These are phyloP conservation scores for Stigmatopora argus DNA, from an alignment of 2,113 vertebrate genomes.

Conservation along the genomic window DNA sequence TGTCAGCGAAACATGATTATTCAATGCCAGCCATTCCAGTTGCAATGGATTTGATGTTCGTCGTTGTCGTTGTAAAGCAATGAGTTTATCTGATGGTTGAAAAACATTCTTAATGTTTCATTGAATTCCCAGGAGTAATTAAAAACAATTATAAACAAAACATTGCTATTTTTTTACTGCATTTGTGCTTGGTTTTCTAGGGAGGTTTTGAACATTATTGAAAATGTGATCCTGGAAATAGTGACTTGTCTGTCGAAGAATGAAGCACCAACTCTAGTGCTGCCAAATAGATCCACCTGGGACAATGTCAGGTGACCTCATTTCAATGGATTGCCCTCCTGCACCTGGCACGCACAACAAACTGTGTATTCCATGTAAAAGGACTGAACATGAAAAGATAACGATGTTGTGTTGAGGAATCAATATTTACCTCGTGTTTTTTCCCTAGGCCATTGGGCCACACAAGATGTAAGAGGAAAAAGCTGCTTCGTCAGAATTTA, in stretches of 20 bases:
- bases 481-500: slow-evolving; percentile 14
- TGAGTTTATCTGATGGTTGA: neutral
- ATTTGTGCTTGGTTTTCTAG: slow-evolving; percentile 43
- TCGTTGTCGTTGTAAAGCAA: too few species aligned
- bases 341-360: slow-evolving; percentile 10
- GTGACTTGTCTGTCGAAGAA: slow-evolving; percentile 71
- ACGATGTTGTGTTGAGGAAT: slow-evolving; percentile 32
- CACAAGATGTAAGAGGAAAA: slow-evolving; percentile 36
- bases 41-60: too few species aligned
- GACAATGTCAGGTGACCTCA: slow-evolving; percentile 75
- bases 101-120: neutral
- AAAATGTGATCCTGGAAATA: slow-evolving; percentile 75
- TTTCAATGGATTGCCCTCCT: slow-evolving; percentile 6
- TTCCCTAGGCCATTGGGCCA: slow-evolving; percentile 34
- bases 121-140: neutral
- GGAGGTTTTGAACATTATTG: slow-evolving; percentile 79
- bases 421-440: slow-evolving; percentile 18
- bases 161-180: neutral
- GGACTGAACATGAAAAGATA: slow-evolving; percentile 27
- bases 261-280: slow-evolving; percentile 73
- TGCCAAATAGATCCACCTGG: slow-evolving; percentile 79
- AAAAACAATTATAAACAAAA: neutral
- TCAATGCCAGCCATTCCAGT: too few species aligned
- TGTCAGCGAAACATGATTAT: too few species aligned
- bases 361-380: slow-evolving; percentile 13